phyloP scores from a whole-genome alignment of 2,797 vertebrate genomes.

The Leuciscus waleckii region DNA sequence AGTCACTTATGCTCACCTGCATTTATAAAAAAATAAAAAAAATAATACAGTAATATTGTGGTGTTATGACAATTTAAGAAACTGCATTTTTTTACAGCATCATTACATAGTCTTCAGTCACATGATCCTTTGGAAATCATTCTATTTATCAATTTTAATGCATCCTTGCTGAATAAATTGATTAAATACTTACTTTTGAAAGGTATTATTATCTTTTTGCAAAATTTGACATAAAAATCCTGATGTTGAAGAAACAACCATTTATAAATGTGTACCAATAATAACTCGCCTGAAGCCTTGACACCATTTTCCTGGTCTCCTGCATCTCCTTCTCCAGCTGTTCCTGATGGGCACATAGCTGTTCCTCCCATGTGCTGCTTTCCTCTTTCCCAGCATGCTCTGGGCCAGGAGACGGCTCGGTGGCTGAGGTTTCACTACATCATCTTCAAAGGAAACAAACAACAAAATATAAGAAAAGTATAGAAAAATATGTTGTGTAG shows the following conservation, averaged over 20 bases:
- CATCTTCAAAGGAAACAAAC: constrained; percentile 74
- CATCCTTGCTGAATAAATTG: too few relatives aligned
- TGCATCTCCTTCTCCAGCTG: constrained; percentile 98
- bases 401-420: constrained; percentile 76
- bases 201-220: neutral
- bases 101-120: neutral
- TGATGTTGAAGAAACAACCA: neutral
- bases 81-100: neutral
- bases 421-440: constrained; percentile 70
- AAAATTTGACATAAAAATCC: neutral
- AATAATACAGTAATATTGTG: neutral
- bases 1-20: neutral
- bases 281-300: constrained; percentile 88
- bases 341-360: constrained; percentile 94
- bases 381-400: constrained; percentile 73
- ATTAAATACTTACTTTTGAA: neutral
- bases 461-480: neutral
- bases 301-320: constrained; percentile 97
- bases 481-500: neutral
- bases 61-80: neutral
- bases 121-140: neutral
- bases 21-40: neutral
- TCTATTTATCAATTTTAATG: too few relatives aligned
- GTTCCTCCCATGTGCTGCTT: constrained; percentile 92
- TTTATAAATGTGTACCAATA: neutral